Evolutionary conservation across 2,888 invertebrate species (phyloP).

Genomic region (Drosophila rellima): DNA sequence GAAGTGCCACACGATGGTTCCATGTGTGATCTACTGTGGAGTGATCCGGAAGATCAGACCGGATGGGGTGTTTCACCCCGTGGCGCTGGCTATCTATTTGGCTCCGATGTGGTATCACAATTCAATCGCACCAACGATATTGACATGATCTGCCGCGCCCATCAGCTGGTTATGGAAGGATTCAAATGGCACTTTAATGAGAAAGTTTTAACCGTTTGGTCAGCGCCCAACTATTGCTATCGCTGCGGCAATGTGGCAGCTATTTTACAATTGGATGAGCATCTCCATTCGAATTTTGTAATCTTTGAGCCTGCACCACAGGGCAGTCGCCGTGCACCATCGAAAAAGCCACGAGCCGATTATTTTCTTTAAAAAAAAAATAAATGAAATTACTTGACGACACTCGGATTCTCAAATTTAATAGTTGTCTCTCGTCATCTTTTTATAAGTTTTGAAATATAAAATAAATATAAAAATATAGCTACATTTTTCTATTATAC

Average conservation of each 20-base stretch:
- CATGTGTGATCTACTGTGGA: slow-evolving; percentile 99
- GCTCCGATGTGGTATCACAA: slow-evolving; percentile 98
- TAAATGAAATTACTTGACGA: no score
- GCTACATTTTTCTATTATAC: no score
- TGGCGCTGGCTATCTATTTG: slow-evolving; percentile 99
- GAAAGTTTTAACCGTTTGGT: slow-evolving; percentile 99
- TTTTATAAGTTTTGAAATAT: not conserved
- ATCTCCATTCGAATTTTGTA: slow-evolving; percentile 98
- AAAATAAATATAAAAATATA: not conserved
- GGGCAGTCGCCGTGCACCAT: slow-evolving; percentile 97
- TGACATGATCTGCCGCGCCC: slow-evolving; percentile 99
- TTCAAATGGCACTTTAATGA: slow-evolving; percentile 99
- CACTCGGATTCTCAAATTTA: no score
- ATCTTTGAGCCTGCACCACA: slow-evolving; percentile 99
- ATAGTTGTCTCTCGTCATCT: no score
- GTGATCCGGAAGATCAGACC: slow-evolving; percentile 97
- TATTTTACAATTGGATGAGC: slow-evolving; percentile 99
- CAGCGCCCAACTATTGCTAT: slow-evolving; percentile 99
- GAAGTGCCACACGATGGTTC: slow-evolving; percentile 99
- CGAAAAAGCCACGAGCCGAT: slow-evolving; percentile 99
- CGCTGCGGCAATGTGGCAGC: slow-evolving; percentile 99
- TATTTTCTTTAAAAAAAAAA: slow-evolving; percentile 93
- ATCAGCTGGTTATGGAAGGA: slow-evolving; percentile 99
- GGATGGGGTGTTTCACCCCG: slow-evolving; percentile 99
- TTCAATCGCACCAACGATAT: slow-evolving; percentile 99